Base-by-base conservation (phyloP, 2,797 vertebrate genomes). In the Hypotaenidia okinawae region DNA sequence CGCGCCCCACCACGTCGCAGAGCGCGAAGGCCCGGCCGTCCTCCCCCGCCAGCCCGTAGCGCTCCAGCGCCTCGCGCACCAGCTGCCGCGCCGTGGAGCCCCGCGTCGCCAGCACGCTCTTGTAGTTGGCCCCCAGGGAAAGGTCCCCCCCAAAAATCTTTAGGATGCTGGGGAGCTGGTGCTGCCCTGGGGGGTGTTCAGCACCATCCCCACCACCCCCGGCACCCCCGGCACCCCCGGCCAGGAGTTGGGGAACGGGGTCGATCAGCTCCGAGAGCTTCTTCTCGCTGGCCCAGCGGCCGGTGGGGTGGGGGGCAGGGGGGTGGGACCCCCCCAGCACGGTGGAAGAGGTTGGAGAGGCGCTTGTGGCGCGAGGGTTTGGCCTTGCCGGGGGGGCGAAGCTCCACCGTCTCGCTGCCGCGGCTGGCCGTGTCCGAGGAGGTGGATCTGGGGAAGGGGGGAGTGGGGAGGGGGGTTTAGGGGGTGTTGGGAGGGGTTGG, bases 331-430 rank as follows among this genome's bases (percentile, higher is more conserved):
- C 13, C 28, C 12, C 30, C 25, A 7, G 49, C 32, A 37, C 98
- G 33, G 98, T 99, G 98, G 96, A 99, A 98, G 63, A 99, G 98
- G 52, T 99, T 98, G 49, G 99, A 99, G 69, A 99, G 98, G 58
- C 99, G 98, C 95, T 99, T 99, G 85, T 99, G 98, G 14, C 99
- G 98, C 67, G 96, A 94, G 17, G 97, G 94, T 94, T 98, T 98
- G 59, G 96, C 92, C 12, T 97, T 98, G 22, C 98, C 95, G 96
- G 99, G 96, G 96, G 97, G 97, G 3, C 98, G 95, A 98, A 99
- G 96, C 98, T 99, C 98, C 89, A 97, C 97, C 5, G 97, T 84
- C 88, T 98, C 98, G 59, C 97, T 97, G 91, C 93, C 94, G 32
- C 97, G 97, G 91, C 97, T 98, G 66, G 96, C 95, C n/a, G 97